Evolutionary conservation across 2,113 vertebrate species (phyloP), one percentile per base, ranked within the genome.

Genomic region (Nothobranchius kuhntae): DNA sequence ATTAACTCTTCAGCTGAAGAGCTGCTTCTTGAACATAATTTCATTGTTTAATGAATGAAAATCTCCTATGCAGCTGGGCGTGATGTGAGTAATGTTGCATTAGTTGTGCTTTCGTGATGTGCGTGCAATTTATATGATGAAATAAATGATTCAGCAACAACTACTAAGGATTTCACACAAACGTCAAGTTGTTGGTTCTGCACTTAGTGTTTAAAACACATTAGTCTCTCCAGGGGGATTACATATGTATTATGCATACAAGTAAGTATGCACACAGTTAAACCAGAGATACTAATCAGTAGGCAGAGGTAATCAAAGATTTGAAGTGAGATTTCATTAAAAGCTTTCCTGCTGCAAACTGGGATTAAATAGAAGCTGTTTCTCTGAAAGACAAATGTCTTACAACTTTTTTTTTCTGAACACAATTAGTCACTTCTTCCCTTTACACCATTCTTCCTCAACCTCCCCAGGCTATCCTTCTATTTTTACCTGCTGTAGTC

Each of bases 201-300:
- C 26, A 66, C 30, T 77, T 78, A 30, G 30, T 30, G 30, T 30
- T 30, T 30, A 59, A 66, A 76, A 61, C 8, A 65, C 65, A 71
- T 24, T 35, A 48, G 35, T 55, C 11, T 45, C 47, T 74, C 75
- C 50, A 30, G 38, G 47, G 44, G 61, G 72, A 64, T 21, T 35
- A 35, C 38, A 59, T 2, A 15, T 82, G 30, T 40, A 78, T 76
- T 64, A 80, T 86, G 63, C 17, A 77, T 81, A 57, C 1, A 1
- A 46, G 30, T 26, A 24, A 40, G 38, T 40, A 40, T 40, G n/a
- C 38, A 53, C 57, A 15, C 59, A 40, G 17, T 12, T 11, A 8
- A 38, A 50, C n/a, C 36, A 67, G 14, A 69, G 55, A 53, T 17
- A 30, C 38, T 30, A 13, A 54, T 65, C 15, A 72, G 44, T 3